Evolutionary conservation across 1,140 invertebrate species (phyloP), one percentile per base, ranked within the genome.

Genomic region (Lycorma delicatula): DNA sequence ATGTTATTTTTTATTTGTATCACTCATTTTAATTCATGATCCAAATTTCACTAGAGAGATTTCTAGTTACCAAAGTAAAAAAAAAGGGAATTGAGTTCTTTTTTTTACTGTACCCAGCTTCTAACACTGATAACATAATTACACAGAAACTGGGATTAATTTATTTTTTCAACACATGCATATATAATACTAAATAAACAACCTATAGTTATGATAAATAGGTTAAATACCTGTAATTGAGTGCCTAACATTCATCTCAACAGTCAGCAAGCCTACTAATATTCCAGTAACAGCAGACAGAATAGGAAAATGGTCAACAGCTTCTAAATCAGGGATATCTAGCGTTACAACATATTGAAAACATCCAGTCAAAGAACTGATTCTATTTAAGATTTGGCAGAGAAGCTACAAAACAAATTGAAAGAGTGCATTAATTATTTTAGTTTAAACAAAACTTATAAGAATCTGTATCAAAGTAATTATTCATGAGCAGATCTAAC

Each of bases 231-330:
- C 2, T 38, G 36, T 13, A 38, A 38, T 38, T 38, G 36, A 7
- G 20, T n/a, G 7, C 20, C 13, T 38, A 20, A 44, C 41, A 5
- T 44, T 11, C n/a, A 44, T 9, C 23, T 83, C 82, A 20, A 77
- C 70, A 18, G 75, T 67, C 13, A 87, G 67, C 16, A 87, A 68
- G 22, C 81, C 78, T 46, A 85, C 61, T 5, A 88, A 64, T 58
- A 89, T 81, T 23, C 85, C 85, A 54, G 81, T 69, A 1, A 85
- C 82, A n/a, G 83, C 82, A 3, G 81, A 75, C 6, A 87, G 68
- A 60, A 88, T 81, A 1, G 85, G 84, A 70, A 84, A 87, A 69
- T 87, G 82, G 53, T 84, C 82, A 7, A 89, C 78, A 0, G 77
- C 78, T 65, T 86, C 83, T 31, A 87, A 68, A 55, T 85, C 84